Evolutionary conservation across 2,888 invertebrate genomes (phyloP).

Genomic region (Tethea ocularis): DNA sequence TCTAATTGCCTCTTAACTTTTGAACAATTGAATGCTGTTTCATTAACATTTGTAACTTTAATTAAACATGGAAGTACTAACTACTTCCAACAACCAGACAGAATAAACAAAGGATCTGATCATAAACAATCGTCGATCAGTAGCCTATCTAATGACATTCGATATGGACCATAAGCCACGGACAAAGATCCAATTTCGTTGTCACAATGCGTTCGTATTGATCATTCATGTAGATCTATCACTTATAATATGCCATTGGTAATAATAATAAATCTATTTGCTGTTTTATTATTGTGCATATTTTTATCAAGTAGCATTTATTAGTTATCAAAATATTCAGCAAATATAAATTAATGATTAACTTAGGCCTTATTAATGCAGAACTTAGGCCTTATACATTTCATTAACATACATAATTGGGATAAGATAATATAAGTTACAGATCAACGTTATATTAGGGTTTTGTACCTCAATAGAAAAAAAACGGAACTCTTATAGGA

Average conservation of each 20-base stretch:
- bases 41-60: background rate
- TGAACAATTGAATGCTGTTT: no score
- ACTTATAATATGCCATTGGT: background rate
- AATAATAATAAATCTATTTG: background rate
- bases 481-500: no score
- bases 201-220: conserved; percentile 15
- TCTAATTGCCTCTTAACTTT: no score
- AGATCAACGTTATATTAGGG: no score
- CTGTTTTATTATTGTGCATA: background rate
- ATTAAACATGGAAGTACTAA: background rate
- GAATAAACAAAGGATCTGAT: conserved; percentile 31
- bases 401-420: no score
- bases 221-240: background rate
- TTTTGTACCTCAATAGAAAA: no score
- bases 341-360: no score
- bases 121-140: conserved; percentile 30
- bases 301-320: background rate
- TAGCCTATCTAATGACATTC: conserved; percentile 51
- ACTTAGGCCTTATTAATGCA: no score
- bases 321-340: no score
- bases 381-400: no score
- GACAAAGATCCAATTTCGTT: conserved; percentile 52
- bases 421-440: no score
- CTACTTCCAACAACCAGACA: background rate
- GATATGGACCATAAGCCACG: conserved; percentile 53